Evolutionary conservation across 1,140 invertebrate species (phyloP).

Genomic region (Drusus annulatus): DNA sequence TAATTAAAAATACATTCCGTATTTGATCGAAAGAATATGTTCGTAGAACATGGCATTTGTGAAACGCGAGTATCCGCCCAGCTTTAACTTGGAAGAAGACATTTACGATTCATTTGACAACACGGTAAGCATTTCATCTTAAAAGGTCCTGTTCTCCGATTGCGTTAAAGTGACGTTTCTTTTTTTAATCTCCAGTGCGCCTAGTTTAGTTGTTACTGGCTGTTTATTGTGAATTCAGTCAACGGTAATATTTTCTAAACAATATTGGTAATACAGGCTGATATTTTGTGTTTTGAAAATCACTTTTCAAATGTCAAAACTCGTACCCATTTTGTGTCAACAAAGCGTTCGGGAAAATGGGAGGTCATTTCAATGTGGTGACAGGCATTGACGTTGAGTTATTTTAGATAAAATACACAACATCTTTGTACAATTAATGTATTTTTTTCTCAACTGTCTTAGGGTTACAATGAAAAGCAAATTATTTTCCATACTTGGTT

Average conservation of each 20-base stretch:
- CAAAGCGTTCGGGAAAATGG: neutral
- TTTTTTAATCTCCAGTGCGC: neutral
- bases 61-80: slow-evolving; percentile 38
- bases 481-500: too few relatives aligned
- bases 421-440: too few relatives aligned
- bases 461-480: too few relatives aligned
- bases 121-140: slow-evolving; percentile 5
- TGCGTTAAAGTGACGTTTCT: neutral
- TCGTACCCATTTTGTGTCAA: neutral
- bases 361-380: neutral
- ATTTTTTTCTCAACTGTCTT: too few relatives aligned
- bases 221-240: neutral
- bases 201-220: neutral
- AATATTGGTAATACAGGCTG: neutral
- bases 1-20: neutral
- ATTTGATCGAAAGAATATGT: slow-evolving; percentile 21
- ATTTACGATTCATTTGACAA: slow-evolving; percentile 35
- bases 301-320: neutral
- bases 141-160: neutral
- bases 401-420: too few relatives aligned
- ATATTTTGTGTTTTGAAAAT: neutral
- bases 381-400: too few relatives aligned
- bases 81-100: slow-evolving; percentile 34
- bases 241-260: neutral
- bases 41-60: slow-evolving; percentile 43